These are phyloP conservation scores for Hypsopygia costalis DNA, from an alignment of 2,888 invertebrate genomes.

Conservation along the genomic window DNA sequence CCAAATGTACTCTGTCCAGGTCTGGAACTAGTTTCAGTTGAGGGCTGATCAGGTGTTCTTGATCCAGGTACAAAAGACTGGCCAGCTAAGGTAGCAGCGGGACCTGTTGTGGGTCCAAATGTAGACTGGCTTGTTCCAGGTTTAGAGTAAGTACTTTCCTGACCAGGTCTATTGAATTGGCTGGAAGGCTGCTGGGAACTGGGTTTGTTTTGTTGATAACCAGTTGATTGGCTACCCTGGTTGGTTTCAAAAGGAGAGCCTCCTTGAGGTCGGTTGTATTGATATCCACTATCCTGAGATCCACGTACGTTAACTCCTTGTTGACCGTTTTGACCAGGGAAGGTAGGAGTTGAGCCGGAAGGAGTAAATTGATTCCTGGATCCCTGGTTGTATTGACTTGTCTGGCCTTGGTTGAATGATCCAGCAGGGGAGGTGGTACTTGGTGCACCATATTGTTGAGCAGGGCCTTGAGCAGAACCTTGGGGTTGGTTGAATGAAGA, in stretches of 20 bases:
- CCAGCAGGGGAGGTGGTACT: no score
- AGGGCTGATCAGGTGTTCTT: slow-evolving; percentile 2
- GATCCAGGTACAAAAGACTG: slow-evolving; percentile 9
- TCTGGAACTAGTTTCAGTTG: neutral
- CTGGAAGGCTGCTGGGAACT: neutral
- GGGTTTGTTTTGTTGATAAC: neutral
- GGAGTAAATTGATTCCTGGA: slow-evolving; percentile 9
- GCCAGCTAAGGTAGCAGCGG: slow-evolving; percentile 13
- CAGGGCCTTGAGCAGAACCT: no score
- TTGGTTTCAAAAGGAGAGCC: slow-evolving; percentile 6
- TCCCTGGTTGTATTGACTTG: slow-evolving; percentile 13
- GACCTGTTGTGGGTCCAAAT: slow-evolving; percentile 15
- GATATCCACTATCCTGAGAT: slow-evolving; percentile 23
- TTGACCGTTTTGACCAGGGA: slow-evolving; percentile 8
- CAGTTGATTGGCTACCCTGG: neutral
- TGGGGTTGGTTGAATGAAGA: no score
- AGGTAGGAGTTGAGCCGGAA: slow-evolving; percentile 10
- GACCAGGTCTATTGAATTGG: slow-evolving; percentile 1
- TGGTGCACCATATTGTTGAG: no score
- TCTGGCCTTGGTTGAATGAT: neutral
- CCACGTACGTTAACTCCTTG: slow-evolving; percentile 10
- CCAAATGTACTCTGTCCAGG: slow-evolving; percentile 19
- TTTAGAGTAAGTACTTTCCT: slow-evolving; percentile 6
- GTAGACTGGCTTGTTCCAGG: slow-evolving; percentile 13
- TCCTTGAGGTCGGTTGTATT: slow-evolving; percentile 24